phyloP scores from a whole-genome alignment of 1,140 invertebrate species.

The Ceratitis capitata region DNA sequence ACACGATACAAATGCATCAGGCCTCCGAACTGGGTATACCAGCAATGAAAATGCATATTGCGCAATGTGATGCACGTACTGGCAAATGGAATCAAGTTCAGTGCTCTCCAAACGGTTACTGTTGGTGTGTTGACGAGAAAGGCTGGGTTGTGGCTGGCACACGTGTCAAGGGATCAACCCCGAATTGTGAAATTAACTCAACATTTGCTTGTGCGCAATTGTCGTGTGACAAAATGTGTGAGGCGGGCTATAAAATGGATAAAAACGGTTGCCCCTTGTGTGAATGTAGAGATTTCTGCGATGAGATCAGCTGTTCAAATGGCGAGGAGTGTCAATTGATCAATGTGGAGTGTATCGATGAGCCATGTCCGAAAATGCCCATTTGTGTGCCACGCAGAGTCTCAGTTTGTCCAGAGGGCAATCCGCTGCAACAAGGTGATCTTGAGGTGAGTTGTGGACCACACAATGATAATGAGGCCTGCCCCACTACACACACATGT shows the following conservation, averaged over 20 bases:
- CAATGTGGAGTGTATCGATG: constrained; percentile 66
- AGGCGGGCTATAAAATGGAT: constrained; percentile 76
- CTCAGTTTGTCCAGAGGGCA: constrained; percentile 76
- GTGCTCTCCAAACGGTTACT: constrained; percentile 78
- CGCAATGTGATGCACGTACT: constrained; percentile 76
- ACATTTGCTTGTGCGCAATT: constrained; percentile 72
- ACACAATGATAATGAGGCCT: constrained; percentile 71
- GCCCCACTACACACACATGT: constrained; percentile 86
- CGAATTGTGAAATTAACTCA: constrained; percentile 64
- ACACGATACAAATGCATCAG: constrained; percentile 75
- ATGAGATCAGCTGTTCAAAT: constrained; percentile 75
- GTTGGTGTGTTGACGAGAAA: constrained; percentile 90
- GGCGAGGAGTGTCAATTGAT: constrained; percentile 75
- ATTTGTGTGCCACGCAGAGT: constrained; percentile 81
- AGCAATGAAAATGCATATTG: constrained; percentile 78
- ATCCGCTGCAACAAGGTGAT: constrained; percentile 70
- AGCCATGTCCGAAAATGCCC: constrained; percentile 78
- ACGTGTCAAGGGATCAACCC: constrained; percentile 60
- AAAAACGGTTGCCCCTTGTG: constrained; percentile 78
- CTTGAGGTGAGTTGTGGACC: constrained; percentile 78
- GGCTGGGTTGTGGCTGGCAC: constrained; percentile 81
- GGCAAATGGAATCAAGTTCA: constrained; percentile 83
- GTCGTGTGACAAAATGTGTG: constrained; percentile 72
- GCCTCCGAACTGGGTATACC: constrained; percentile 80
- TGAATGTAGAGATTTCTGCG: constrained; percentile 80